Base-by-base conservation (phyloP, 2,113 vertebrate genomes). In the Macquaria ambigua region DNA sequence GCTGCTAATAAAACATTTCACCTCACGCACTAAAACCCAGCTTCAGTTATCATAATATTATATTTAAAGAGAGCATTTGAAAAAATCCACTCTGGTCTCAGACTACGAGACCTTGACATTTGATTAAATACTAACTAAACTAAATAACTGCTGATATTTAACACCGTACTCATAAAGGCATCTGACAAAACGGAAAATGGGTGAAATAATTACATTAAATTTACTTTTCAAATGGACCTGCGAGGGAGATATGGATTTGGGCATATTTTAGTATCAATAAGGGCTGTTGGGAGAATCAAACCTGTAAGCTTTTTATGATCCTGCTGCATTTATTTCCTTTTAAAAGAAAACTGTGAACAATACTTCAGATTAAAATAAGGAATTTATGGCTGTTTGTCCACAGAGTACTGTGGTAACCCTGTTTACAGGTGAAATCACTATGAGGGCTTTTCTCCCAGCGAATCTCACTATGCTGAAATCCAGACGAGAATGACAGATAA, bases 401-500 rank as follows among this genome's bases (percentile, higher is more conserved):
- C n/a, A 8, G 16, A 11, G 37, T 1, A 1, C 12, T 12, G 0
- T 18, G 41, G 31, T 52, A 5, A 41, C 39, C 50, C 31, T 23
- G 63, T 37, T 6, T 3, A 55, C 48, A 70, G 59, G 50, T 68
- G 72, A 63, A 58, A 34, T 16, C 41, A 67, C 70, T 55, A 28
- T 12, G 23, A 61, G 10, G 59, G 55, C 25, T 72, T 14, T 37
- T 48, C 81, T 68, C 53, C 28, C 16, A 1, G 20, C 3, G 23
- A 50, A 64, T 70, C 53, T 25, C 23, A 67, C 56, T 28, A 8
- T 55, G 61, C n/a, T 56, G 10, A 75, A 77, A 88, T 79, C 89
- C 87, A 89, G 79, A 87, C 73, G 6, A 56, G 53, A 83, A 82
- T 50, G 64, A 72, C 52, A 41, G 56, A 78, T 89, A 92, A 94